A percentile compares a stretch with the other conserved stretches of the same genome.
Evolutionary conservation across 2,797 vertebrate species (phyloP).

Genomic region (Rhinichthys osculus): DNA sequence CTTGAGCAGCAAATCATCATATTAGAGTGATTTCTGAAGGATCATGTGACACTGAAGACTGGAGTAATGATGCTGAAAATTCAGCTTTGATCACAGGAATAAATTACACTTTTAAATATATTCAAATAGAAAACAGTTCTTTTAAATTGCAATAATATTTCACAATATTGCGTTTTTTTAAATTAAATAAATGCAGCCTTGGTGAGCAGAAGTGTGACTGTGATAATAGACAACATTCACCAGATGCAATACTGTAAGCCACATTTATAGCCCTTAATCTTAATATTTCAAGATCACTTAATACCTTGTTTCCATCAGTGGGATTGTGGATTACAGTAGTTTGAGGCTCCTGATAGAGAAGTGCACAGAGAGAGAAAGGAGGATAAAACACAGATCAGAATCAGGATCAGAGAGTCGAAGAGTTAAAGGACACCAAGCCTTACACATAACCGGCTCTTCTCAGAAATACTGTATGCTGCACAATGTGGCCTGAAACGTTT

Average conservation of each 20-base stretch:
- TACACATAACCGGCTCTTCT: neutral
- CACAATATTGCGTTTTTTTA: no score
- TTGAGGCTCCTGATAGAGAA: conserved; percentile 94
- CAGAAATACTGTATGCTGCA: neutral
- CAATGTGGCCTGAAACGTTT: neutral
- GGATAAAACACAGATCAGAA: conserved; percentile 69
- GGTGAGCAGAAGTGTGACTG: no score
- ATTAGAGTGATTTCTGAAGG: no score
- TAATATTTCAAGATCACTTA: neutral
- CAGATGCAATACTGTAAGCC: neutral
- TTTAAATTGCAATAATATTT: no score
- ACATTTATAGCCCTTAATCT: neutral
- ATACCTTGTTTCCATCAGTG: conserved; percentile 98
- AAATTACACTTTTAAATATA: no score
- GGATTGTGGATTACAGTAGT: conserved; percentile 99
- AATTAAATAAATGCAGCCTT: no score
- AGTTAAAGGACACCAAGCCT: conserved; percentile 55
- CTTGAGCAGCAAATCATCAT: no score
- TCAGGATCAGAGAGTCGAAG: conserved; percentile 50
- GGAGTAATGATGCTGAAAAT: no score
- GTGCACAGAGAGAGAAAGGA: conserved; percentile 65
- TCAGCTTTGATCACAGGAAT: no score
- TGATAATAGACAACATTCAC: neutral
- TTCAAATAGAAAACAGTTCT: no score
- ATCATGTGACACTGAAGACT: no score